A percentile compares a stretch with the other conserved stretches of the same genome.
These are phyloP conservation scores for Drosophila anomalata DNA, from an alignment of 2,888 invertebrate genomes.

Conservation along the genomic window DNA sequence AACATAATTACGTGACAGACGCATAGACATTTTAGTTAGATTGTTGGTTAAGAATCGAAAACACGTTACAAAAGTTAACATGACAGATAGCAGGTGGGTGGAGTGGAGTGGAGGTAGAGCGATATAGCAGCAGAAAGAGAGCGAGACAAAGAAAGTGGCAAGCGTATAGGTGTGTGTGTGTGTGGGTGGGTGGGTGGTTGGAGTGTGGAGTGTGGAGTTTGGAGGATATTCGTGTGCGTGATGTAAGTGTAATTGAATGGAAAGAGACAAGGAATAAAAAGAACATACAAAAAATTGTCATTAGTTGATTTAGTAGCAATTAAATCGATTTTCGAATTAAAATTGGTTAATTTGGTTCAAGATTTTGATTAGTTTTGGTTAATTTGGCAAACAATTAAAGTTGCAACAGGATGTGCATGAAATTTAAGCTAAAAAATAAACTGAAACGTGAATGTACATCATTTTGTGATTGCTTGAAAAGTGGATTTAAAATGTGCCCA, in stretches of 20 bases:
- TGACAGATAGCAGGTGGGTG: conserved; percentile 41
- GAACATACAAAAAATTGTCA: conserved; percentile 68
- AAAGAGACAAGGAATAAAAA: conserved; percentile 78
- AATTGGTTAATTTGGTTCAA: conserved; percentile 8
- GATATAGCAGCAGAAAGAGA: conserved; percentile 9
- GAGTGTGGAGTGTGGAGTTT: conserved; percentile 27
- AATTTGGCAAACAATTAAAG: conserved; percentile 6
- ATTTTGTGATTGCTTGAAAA: conserved; percentile 10
- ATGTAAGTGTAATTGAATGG: conserved; percentile 65
- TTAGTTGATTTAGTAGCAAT: conserved; percentile 59
- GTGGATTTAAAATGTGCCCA: conserved; percentile 9
- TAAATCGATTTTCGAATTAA: conserved; percentile 40
- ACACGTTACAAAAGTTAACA: conserved; percentile 58
- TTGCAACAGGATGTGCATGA: conserved; percentile 28
- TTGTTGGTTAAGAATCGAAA: conserved; percentile 51
- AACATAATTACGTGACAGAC: conserved; percentile 54
- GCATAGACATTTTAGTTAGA: conserved; percentile 51
- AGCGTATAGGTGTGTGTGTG: conserved; percentile 22
- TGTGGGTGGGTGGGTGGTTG: not conserved
- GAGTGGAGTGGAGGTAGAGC: conserved; percentile 13
- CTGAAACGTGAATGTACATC: conserved; percentile 17
- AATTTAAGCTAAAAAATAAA: conserved; percentile 13
- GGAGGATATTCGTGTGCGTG: conserved; percentile 28
- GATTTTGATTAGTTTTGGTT: conserved; percentile 10
- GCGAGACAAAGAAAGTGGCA: conserved; percentile 30